Base-by-base conservation (phyloP, 1,140 invertebrate species). In the Rhyzopertha dominica region DNA sequence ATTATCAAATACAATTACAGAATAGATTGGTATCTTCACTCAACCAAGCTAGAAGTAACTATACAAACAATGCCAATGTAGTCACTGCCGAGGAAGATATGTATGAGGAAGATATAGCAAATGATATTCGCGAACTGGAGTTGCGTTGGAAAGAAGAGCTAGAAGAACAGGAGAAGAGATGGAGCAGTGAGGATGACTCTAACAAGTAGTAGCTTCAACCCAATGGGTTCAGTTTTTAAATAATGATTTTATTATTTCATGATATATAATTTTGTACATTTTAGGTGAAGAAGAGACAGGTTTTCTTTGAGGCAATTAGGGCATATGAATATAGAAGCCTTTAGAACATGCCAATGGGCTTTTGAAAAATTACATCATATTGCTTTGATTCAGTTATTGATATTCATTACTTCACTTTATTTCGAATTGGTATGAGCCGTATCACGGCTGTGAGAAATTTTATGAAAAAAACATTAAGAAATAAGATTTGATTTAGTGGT, bases 111-210 rank as follows among this genome's bases (percentile, higher is more conserved):
- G 77, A 75, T 37, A 80, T 82, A 35, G 80, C 77, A 12, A 78
- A 82, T 53, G 80, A 82, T 56, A 82, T 82, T 72, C 68, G 76
- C 13, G 78, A 81, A 54, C 65, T 82, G 16, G 80, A 82, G 61
- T 61, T 80, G 24, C 69, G 79, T 43, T 77, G 77, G 71, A 75
- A 82, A 52, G 77, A 75, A 41, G 80, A 83, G 58, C 56, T 82
- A 16, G 77, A 81, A 54, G 78, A 82, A 58, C 77, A 81, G 34
- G 79, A 81, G 47, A 78, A 78, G 47, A 68, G 73, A 29, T 81
- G 78, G 78, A 79, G 75, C 16, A 76, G 69, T 43, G 76, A 78
- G 54, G 78, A 80, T 43, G 75, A 80, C 47, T 71, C 64, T 20
- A 36, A 24, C 37, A 37, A 50, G 28, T 51, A 49, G 29, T 59